These are phyloP conservation scores for Tribolium castaneum DNA, from an alignment of 1,140 invertebrate species.

Conservation along the genomic window DNA sequence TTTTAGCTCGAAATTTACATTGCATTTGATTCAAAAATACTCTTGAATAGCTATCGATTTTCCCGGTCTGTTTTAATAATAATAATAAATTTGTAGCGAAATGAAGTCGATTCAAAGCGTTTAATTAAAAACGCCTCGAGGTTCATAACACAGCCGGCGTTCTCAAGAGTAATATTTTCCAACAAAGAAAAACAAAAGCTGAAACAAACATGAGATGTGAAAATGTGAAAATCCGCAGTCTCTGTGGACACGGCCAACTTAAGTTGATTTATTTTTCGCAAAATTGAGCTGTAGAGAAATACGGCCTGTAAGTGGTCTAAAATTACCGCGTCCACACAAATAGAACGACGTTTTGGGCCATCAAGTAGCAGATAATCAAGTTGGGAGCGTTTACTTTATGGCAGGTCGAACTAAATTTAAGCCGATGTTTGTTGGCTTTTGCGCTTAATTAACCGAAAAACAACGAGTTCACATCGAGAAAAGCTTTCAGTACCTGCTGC, in stretches of 20 bases:
- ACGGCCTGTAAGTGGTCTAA: neutral
- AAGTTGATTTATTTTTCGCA: neutral
- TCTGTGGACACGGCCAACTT: neutral
- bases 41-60: neutral
- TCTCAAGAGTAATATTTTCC: neutral
- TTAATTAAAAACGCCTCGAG: neutral
- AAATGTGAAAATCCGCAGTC: neutral
- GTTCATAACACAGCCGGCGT: neutral
- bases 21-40: too few species aligned
- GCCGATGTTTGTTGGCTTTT: slow-evolving; percentile 11
- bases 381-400: slow-evolving; percentile 17
- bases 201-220: too few species aligned
- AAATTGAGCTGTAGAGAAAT: neutral
- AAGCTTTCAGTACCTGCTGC: slow-evolving; percentile 11
- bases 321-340: neutral
- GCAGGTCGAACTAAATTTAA: slow-evolving; percentile 14
- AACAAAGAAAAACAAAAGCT: neutral
- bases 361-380: slow-evolving; percentile 35
- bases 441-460: slow-evolving; percentile 9
- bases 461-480: neutral
- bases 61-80: neutral
- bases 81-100: neutral
- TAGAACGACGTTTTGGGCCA: slow-evolving; percentile 9
- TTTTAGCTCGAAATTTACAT: too few species aligned
- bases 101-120: neutral